Evolutionary conservation across 2,888 invertebrate species (phyloP), one percentile per base, ranked within the genome.

Genomic region (Pseudeuparius sepicola): DNA sequence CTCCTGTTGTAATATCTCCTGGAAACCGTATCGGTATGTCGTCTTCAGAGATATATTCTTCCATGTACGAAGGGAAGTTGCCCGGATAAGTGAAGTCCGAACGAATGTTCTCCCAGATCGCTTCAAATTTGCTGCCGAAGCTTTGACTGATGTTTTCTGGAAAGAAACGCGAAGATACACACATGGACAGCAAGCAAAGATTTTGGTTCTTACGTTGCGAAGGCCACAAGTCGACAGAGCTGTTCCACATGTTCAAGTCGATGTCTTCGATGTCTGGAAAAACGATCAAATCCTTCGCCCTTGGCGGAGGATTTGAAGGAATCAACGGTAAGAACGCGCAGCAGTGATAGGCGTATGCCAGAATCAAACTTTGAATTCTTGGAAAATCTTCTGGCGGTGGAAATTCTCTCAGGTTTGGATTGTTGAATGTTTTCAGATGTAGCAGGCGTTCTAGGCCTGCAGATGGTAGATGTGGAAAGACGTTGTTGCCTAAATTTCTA

Each of bases 261-360:
- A 80, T 74, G 44, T 78, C 74, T 12, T 73, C 71, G 47, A 76
- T 75, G 3, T 75, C 75, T 1, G 81, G 80, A 56, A 78, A 80
- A 9, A 79, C 63, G 2, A 82, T 73, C 1, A 75, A 69, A 51
- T 82, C 81, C 49, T 73, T 65, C 36, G 72, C 54, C 46, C 71
- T 54, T 4, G 63, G 65, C n/a, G 68, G 68, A 0, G 59, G 65
- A 39, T 50, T 57, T 46, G 58, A 65, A 34, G 74, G 73, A 48
- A 74, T 70, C 48, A 78, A 63, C 27, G 82, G 78, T 53, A 86
- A 61, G 64, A 87, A 92, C 43, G 87, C 82, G 64, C 94, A 94
- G 66, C 94, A 96, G 60, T 96, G 94, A 65, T 94, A 96, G 46
- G 94, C 93, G 63, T 93, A 94, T 1, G 92, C 86, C 23, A 94